phyloP scores from a whole-genome alignment of 2,113 vertebrate genomes.

The Megaceryle maxima region DNA sequence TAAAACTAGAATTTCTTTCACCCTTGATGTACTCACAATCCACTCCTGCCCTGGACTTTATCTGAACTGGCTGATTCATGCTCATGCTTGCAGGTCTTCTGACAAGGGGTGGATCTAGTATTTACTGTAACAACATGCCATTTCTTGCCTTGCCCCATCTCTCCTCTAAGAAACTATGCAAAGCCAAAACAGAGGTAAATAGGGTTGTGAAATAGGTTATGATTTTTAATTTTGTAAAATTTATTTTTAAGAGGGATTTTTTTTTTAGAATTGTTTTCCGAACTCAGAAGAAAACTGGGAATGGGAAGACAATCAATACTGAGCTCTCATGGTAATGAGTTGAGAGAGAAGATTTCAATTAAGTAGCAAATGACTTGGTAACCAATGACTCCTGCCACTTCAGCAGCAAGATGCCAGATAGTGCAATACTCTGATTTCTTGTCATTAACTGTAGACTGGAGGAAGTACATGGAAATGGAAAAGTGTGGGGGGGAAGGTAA shows the following conservation, averaged over 20 bases:
- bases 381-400: conserved; percentile 67
- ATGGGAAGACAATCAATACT: conserved; percentile 77
- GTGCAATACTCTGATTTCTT: conserved; percentile 76
- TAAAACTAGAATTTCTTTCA: background rate
- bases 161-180: background rate
- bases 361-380: conserved; percentile 47
- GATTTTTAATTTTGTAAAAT: background rate
- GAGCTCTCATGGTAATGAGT: conserved; percentile 72
- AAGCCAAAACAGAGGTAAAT: background rate
- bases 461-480: background rate
- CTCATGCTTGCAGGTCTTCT: background rate
- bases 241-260: background rate
- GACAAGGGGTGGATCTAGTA: background rate
- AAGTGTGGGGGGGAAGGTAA: background rate
- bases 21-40: background rate
- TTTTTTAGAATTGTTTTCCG: conserved; percentile 64
- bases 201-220: background rate
- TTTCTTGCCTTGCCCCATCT: background rate
- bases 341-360: conserved; percentile 78
- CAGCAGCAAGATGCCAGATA: conserved; percentile 71
- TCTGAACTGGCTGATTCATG: background rate
- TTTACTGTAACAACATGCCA: accelerated
- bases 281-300: conserved; percentile 51
- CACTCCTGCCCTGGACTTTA: background rate
- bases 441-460: conserved; percentile 75